These are phyloP conservation scores for Panthera leo DNA, from an alignment of 2,113 vertebrate genomes.

Conservation along the genomic window DNA sequence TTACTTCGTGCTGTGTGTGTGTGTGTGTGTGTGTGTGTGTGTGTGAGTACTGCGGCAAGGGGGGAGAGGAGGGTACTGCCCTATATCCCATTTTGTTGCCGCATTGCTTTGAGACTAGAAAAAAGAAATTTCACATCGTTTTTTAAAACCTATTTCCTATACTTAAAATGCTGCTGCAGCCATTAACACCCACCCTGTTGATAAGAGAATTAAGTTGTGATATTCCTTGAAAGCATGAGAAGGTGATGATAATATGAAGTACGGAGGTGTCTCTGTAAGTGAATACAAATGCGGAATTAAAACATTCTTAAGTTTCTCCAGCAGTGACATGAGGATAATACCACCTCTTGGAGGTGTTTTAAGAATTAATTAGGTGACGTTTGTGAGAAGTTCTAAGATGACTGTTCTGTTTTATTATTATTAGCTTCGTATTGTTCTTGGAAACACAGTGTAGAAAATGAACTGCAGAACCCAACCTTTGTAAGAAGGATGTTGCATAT, in stretches of 20 bases:
- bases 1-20: background rate
- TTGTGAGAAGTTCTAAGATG: slow-evolving; percentile 43
- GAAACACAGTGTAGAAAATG: slow-evolving; percentile 32
- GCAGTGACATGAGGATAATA: slow-evolving; percentile 21
- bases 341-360: slow-evolving; percentile 37
- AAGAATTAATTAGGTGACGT: slow-evolving; percentile 65
- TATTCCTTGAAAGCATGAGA: slow-evolving; percentile 59
- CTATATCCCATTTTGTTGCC: background rate
- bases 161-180: slow-evolving; percentile 34
- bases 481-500: background rate
- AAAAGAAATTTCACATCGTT: background rate
- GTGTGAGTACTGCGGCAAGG: background rate
- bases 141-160: slow-evolving; percentile 1
- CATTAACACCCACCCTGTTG: slow-evolving; percentile 48
- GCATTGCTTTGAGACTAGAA: background rate
- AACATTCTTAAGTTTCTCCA: slow-evolving; percentile 10
- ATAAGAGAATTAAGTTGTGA: slow-evolving; percentile 48
- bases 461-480: background rate
- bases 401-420: slow-evolving; percentile 47
- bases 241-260: background rate
- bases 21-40: background rate
- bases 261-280: background rate
- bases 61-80: fast-evolving
- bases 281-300: slow-evolving; percentile 37
- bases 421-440: slow-evolving; percentile 27